Base-by-base conservation (phyloP, 2,888 invertebrate species). In the Gonocerus acuteangulatus region DNA sequence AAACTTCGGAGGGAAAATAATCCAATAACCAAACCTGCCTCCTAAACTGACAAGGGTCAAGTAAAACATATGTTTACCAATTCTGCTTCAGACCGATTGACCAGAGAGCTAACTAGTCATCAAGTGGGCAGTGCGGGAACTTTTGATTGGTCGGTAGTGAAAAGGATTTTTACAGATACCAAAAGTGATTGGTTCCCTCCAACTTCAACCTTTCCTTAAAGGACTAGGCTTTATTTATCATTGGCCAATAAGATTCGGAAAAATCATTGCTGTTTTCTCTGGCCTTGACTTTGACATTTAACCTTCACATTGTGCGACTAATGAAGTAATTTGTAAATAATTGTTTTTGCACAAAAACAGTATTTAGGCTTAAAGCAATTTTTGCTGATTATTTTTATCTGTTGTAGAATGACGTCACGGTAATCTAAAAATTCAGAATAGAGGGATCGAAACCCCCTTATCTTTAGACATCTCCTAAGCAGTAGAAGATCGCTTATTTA, bases 21-120 rank as follows among this genome's bases (percentile, higher is more conserved):
- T 22, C 15, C n/a, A 21, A 34, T 16, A 54, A 42, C 19, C 15
- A 39, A 21, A 13, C 22, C 15, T n/a, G n/a, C 39, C 22, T 15
- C 39, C 21, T 34, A 39, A 54, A 9, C 39, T 34, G 54, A 34
- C 54, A 54, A 54, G 36, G 54, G 54, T 54, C 54, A 54, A 4
- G 21, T 54, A 54, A 42, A 54, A 54, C 54, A 54, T 54, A 54
- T 54, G 54, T 54, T 54, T 54, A 54, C 54, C 42, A 34, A 54
- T 23, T 42, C n/a, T 4, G 9, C 22, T 9, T 9, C 1, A 6
- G 42, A 23, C 34, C 54, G 18, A 42, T 54, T 15, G 36, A 42
- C 16, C 6, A 21, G 22, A 23, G 22, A 15, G 15, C 21, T 16
- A 9, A 9, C 11, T 39, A 15, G 22, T 42, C 39, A 54, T 54